Percentiles rank a stretch among this genome's conserved stretches.
Conservation (phyloP, 1,140 invertebrate genomes). For the Trichonephila inaurata region DNA sequence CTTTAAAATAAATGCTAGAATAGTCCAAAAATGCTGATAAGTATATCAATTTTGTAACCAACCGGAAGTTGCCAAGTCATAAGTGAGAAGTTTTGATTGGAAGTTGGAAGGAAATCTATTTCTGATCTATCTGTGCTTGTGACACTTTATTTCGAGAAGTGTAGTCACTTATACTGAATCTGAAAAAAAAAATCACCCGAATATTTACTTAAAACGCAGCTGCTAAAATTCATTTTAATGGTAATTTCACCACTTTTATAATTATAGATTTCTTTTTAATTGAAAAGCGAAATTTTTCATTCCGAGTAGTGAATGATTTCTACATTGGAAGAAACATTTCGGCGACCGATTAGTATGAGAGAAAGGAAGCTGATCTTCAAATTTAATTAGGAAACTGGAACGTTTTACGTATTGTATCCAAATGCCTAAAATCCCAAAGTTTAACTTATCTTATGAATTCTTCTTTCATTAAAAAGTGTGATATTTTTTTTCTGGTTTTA, state of each 20-base stretch:
- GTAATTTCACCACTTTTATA: neutral
- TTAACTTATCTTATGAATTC: neutral
- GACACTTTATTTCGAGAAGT: neutral
- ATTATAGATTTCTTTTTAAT: neutral
- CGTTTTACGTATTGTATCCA: neutral
- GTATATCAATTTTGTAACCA: neutral
- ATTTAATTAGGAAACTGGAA: constrained; percentile 60
- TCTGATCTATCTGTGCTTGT: constrained; percentile 22
- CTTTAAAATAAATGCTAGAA: no score
- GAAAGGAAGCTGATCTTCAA: constrained; percentile 55
- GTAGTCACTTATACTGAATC: neutral
- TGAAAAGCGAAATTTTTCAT: neutral
- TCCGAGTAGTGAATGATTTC: neutral
- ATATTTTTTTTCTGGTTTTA: neutral
- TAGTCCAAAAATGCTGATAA: neutral
- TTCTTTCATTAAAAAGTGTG: neutral
- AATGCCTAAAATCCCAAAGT: neutral
- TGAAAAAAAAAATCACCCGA: neutral
- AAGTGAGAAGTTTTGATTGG: constrained; percentile 53
- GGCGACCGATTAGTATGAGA: neutral
- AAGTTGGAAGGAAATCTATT: constrained; percentile 46
- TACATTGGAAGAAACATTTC: constrained; percentile 14
- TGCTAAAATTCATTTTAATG: constrained; percentile 4
- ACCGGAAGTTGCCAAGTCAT: constrained; percentile 69
- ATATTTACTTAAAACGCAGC: neutral